These are phyloP conservation scores for Limonius californicus DNA, from an alignment of 1,140 invertebrate genomes.

Conservation along the genomic window DNA sequence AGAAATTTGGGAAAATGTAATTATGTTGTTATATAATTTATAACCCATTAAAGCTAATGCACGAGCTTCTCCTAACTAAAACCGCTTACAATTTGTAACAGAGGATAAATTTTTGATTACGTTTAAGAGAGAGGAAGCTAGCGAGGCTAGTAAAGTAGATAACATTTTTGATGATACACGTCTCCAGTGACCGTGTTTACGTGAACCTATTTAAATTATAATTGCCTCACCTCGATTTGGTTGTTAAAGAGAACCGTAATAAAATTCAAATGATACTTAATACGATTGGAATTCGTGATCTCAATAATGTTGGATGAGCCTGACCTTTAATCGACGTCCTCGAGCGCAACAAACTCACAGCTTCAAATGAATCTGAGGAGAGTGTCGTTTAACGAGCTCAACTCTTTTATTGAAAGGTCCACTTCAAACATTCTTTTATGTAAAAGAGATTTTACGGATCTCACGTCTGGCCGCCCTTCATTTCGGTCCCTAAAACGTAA, in stretches of 20 bases:
- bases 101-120: no score
- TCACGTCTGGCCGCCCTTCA: conserved; percentile 27
- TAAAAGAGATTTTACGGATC: conserved; percentile 27
- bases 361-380: conserved; percentile 20
- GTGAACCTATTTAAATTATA: conserved; percentile 18
- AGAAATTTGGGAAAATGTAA: no score
- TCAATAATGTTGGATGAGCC: conserved; percentile 9
- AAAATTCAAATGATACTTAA: conserved; percentile 19
- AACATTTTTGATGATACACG: no score
- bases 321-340: conserved; percentile 11
- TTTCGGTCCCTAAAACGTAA: conserved; percentile 24
- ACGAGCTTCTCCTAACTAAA: no score
- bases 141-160: no score
- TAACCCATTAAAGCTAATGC: no score
- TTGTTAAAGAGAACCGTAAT: conserved; percentile 8
- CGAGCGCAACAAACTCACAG: conserved; percentile 21
- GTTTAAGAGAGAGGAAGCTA: no score
- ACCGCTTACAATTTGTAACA: no score
- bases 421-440: conserved; percentile 29
- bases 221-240: conserved; percentile 12
- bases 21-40: no score
- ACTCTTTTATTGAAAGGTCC: conserved; percentile 20
- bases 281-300: conserved; percentile 21
- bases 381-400: conserved; percentile 16
- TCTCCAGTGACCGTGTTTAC: no score